These are phyloP conservation scores for Schlechtendalia chinensis DNA, from an alignment of 1,140 invertebrate species.

Conservation along the genomic window DNA sequence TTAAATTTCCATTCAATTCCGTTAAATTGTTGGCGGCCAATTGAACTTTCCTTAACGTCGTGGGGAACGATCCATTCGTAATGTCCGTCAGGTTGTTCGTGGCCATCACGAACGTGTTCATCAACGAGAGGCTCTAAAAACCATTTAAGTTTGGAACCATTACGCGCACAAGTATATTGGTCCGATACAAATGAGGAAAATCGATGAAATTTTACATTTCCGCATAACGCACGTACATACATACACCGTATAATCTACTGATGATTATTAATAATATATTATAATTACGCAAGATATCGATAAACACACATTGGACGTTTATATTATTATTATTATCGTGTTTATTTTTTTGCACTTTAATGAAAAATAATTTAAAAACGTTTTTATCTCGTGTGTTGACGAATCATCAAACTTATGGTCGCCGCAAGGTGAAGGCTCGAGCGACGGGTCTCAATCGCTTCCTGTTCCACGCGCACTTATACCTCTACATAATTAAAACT, in stretches of 20 bases:
- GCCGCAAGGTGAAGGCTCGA: background rate
- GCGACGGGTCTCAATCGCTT: background rate
- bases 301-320: no score
- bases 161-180: no score
- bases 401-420: background rate
- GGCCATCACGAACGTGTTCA: slow-evolving; percentile 68
- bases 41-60: slow-evolving; percentile 66
- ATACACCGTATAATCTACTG: background rate
- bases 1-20: slow-evolving; percentile 71
- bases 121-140: slow-evolving; percentile 64
- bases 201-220: background rate
- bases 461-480: background rate
- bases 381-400: background rate
- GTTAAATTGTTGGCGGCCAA: slow-evolving; percentile 70
- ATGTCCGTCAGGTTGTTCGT: slow-evolving; percentile 70
- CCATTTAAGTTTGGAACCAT: background rate
- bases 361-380: background rate
- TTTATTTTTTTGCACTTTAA: background rate
- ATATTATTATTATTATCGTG: background rate
- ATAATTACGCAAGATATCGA: background rate
- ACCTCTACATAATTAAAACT: no score
- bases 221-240: background rate
- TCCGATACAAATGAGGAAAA: background rate
- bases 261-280: background rate
- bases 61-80: slow-evolving; percentile 66